Base-by-base conservation (phyloP, 2,113 vertebrate genomes). In the Melanotaenia duboulayi region DNA sequence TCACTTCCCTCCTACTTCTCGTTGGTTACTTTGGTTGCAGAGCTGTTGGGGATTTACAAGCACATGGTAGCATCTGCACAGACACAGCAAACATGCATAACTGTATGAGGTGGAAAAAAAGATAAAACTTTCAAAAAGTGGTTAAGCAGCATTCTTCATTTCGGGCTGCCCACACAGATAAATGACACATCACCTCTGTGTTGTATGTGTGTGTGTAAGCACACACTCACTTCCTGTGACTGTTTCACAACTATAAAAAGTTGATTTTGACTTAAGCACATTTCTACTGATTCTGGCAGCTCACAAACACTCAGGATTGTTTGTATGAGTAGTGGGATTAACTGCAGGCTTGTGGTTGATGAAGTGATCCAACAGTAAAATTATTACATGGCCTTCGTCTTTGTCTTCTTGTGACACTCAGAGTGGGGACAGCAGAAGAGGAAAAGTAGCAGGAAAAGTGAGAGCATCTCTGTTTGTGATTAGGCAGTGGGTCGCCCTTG, bases 221-320 rank as follows among this genome's bases (percentile, higher is more conserved):
- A 24, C 11, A 2, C 50, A 61, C 68, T 13, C 44, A 65, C 64
- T 74, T 87, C 84, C 84, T 85, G 71, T 83, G 65, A 79, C 69
- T 74, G 74, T 82, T 76, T 80, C 80, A 57, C 68, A 69, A 56
- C 2, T 44, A 65, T 9, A 57, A 40, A 37, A 50, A 11, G 57
- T 66, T 71, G n/a, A 71, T 55, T 17, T 51, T 19, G 14, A 28
- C 50, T 17, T 42, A 59, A 50, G 42, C 58, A 55, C 2, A 14
- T 11, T 67, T 11, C 35, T 11, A 61, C 28, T 17, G 19, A 23
- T 40, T 65, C n/a, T 56, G 2, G 7, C 71, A 46, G 40, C 13
- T 37, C 28, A 22, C 32, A 63, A 70, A 63, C 58, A 56, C 13
- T 0, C 19, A 42, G 42, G 8, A 64, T 54, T 69, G 67, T 74